These are phyloP conservation scores for Cephalopholis sonnerati DNA, from an alignment of 2,113 vertebrate species.

Conservation along the genomic window DNA sequence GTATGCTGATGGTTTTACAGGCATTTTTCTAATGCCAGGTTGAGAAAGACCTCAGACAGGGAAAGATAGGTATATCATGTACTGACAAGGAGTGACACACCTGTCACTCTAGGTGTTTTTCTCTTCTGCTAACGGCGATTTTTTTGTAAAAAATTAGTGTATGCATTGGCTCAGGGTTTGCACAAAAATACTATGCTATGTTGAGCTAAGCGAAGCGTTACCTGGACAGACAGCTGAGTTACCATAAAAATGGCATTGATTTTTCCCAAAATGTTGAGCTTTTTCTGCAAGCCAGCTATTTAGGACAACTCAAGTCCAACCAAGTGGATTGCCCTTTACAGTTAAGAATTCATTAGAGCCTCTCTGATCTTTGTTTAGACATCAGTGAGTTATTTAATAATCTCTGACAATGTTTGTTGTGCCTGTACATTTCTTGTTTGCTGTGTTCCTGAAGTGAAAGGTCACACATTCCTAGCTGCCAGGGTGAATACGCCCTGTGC, in stretches of 20 bases:
- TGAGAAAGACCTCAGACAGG: too few relatives aligned
- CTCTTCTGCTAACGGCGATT: too few relatives aligned
- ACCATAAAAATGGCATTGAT: not conserved
- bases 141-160: too few relatives aligned
- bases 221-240: not conserved
- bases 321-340: not conserved
- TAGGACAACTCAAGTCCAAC: not conserved
- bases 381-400: not conserved
- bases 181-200: not conserved
- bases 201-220: not conserved
- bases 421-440: not conserved
- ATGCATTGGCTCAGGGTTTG: too few relatives aligned
- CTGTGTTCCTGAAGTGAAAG: not conserved
- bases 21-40: too few relatives aligned
- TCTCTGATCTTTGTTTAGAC: not conserved
- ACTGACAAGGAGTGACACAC: too few relatives aligned
- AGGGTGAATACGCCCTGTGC: not conserved
- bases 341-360: not conserved
- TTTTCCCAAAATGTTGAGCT: not conserved
- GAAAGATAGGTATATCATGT: too few relatives aligned
- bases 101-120: too few relatives aligned
- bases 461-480: not conserved
- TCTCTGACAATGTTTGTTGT: not conserved
- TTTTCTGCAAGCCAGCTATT: too few relatives aligned
- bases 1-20: too few relatives aligned